Percentiles rank a stretch among this genome's conserved stretches.
Evolutionary conservation across 2,113 vertebrate genomes (phyloP).

Genomic region (Ardeotis arabs): DNA sequence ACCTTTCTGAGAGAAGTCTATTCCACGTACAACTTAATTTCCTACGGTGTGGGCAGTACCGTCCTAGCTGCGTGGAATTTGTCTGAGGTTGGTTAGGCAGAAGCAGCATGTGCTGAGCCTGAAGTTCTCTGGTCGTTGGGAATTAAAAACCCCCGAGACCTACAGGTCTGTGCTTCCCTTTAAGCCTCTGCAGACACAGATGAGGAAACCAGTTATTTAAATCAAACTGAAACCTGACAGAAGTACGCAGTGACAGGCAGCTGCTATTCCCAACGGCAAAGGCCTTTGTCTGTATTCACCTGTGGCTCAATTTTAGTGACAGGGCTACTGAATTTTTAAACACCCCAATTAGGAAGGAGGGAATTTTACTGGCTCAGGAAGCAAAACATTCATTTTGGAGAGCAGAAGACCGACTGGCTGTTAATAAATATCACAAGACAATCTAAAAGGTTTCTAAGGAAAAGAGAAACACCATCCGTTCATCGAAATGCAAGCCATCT

Average conservation of each 20-base stretch:
- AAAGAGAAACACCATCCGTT: conserved; percentile 1
- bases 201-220: background rate
- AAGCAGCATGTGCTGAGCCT: background rate
- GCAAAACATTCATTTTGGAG: conserved; percentile 66
- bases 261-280: background rate
- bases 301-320: conserved; percentile 27
- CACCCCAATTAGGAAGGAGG: conserved; percentile 26
- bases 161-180: fast-evolving
- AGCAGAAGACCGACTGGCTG: conserved; percentile 54
- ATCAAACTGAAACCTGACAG: background rate
- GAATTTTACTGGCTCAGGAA: conserved; percentile 65
- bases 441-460: background rate
- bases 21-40: fast-evolving
- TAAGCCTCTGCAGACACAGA: background rate
- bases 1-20: background rate
- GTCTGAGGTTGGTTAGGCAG: background rate
- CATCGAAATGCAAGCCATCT: background rate
- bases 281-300: background rate
- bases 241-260: background rate
- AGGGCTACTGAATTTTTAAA: background rate
- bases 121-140: background rate
- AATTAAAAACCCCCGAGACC: background rate
- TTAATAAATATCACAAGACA: conserved; percentile 63
- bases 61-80: background rate
- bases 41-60: background rate